phyloP scores from a whole-genome alignment of 2,113 vertebrate species.

The Poeciliopsis prolifica region DNA sequence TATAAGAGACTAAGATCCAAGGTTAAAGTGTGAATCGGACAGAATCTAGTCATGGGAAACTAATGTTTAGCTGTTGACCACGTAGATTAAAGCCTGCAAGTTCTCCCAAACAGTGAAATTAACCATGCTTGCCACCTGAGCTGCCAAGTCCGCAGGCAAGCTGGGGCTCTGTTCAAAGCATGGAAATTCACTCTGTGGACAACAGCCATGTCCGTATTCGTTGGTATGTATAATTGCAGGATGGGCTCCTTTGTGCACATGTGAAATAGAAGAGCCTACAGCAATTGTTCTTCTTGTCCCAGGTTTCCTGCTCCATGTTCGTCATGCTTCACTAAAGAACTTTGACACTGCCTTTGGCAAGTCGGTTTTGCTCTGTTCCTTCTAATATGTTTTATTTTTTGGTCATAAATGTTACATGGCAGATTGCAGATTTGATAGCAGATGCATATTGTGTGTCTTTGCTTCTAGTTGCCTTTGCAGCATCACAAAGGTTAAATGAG shows the following conservation, averaged over 20 bases:
- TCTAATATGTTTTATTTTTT: slow-evolving; percentile 50
- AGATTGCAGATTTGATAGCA: slow-evolving; percentile 80
- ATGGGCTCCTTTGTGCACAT: slow-evolving; percentile 59
- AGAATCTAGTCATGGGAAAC: slow-evolving; percentile 46
- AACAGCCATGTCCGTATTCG: slow-evolving; percentile 61
- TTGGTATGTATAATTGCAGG: slow-evolving; percentile 69
- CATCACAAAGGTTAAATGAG: slow-evolving; percentile 42
- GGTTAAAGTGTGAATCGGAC: slow-evolving; percentile 42
- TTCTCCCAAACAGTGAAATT: slow-evolving; percentile 60
- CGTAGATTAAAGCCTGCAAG: slow-evolving; percentile 48
- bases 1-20: slow-evolving; percentile 44
- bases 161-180: slow-evolving; percentile 61
- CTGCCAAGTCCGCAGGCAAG: slow-evolving; percentile 58
- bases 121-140: slow-evolving; percentile 66
- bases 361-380: slow-evolving; percentile 60
- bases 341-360: slow-evolving; percentile 76
- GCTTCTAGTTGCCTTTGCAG: slow-evolving; percentile 67
- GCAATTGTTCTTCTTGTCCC: slow-evolving; percentile 67
- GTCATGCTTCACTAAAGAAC: slow-evolving; percentile 75
- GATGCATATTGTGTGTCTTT: slow-evolving; percentile 75
- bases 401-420: slow-evolving; percentile 80
- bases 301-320: slow-evolving; percentile 68
- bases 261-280: slow-evolving; percentile 67
- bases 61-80: slow-evolving; percentile 47
- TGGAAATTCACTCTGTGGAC: slow-evolving; percentile 66